Evolutionary conservation across 2,113 vertebrate species (phyloP), one percentile per base, ranked within the genome.

Genomic region (Clarias gariepinus): DNA sequence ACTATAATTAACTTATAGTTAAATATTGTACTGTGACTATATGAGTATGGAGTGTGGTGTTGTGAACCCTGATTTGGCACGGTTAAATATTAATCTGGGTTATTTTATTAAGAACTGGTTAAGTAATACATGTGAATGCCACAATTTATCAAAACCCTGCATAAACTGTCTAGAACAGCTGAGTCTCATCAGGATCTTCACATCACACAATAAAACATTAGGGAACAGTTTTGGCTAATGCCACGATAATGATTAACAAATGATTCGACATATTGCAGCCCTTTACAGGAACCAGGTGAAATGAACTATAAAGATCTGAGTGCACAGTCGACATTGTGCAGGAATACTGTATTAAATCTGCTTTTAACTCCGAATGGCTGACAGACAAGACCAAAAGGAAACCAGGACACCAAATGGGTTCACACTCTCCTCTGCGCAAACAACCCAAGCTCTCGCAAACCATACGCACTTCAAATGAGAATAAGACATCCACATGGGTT

Each of bases 231-330:
- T 23, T 15, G 16, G 30, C 19, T 36, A 41, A 81, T 41, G 25
- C 13, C 57, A 33, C 55, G 55, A 55, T 10, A 55, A 55, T 30
- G 15, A 76, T 76, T 19, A n/a, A 58, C 28, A 58, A 80, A 80
- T 18, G 55, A 15, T 33, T 16, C 11, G 57, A 81, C 41, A 36
- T 6, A 15, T 61, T 0, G 30, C 28, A 55, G 53, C 55, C 9
- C 78, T 23, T 36, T 3, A 79, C 30, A 33, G 64, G 91, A 77
- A 83, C 87, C 78, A 89, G 91, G 93, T 91, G 93, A 92, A 93
- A 95, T 93, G 91, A 94, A 93, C 93, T 94, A 94, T 91, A 92
- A 94, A 94, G 94, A 93, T 95, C 92, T 94, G 93, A 93, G 90
- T 90, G 87, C 90, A 92, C 85, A 90, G 89, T 84, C 93, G 90